These are phyloP conservation scores for Sorex maritimensis DNA, from an alignment of 2,797 vertebrate genomes.

Conservation along the genomic window DNA sequence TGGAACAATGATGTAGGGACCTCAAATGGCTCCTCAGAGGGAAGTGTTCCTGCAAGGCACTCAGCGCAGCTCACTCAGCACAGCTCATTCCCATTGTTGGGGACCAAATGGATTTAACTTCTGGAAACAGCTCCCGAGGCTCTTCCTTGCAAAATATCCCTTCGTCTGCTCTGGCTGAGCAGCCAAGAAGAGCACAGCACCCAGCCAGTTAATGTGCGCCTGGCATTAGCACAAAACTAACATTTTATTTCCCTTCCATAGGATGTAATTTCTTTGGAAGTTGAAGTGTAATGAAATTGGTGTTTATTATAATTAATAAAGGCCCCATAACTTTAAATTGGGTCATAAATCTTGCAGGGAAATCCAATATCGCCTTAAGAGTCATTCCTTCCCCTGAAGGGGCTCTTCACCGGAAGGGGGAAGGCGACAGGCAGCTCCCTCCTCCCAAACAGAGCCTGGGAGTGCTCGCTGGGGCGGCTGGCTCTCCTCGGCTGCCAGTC, in stretches of 20 bases:
- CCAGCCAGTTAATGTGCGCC: constrained; percentile 79
- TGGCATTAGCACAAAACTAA: constrained; percentile 85
- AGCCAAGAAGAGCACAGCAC: constrained; percentile 12
- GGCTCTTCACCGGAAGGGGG: constrained; percentile 77
- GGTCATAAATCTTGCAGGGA: constrained; percentile 88
- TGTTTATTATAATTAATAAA: constrained; percentile 91
- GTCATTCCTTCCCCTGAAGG: constrained; percentile 86
- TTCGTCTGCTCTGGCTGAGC: constrained; percentile 34
- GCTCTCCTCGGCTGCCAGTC: constrained; percentile 55
- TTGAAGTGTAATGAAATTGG: constrained; percentile 87
- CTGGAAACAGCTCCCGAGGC: constrained; percentile 25
- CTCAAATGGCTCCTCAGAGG: background rate
- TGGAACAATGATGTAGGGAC: background rate
- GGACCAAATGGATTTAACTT: constrained; percentile 41
- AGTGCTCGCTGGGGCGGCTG: background rate
- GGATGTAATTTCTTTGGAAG: constrained; percentile 86
- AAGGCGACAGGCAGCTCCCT: constrained; percentile 49
- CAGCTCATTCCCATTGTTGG: constrained; percentile 24
- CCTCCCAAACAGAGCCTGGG: constrained; percentile 16
- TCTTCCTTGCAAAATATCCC: constrained; percentile 1
- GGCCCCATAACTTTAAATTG: constrained; percentile 89
- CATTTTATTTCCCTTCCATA: constrained; percentile 85
- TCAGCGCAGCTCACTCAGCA: too few relatives aligned
- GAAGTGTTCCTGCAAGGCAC: background rate
- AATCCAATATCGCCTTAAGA: constrained; percentile 85